Evolutionary conservation across 2,113 vertebrate species (phyloP), one percentile per base, ranked within the genome.

Genomic region (Noctilio leporinus): DNA sequence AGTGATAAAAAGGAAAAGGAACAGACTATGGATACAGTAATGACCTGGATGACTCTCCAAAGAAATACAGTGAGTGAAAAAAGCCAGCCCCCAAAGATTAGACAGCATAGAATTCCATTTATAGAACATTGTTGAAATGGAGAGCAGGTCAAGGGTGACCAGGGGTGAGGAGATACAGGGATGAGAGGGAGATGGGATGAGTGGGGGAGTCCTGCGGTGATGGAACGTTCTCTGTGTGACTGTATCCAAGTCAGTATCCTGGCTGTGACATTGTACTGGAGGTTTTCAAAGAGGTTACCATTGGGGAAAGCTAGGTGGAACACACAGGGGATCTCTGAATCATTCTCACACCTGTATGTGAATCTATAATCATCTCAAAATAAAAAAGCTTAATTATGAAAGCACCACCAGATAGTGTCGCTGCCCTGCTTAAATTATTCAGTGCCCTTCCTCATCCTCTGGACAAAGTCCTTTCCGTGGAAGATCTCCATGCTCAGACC

Each of bases 221-320:
- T 2, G 17, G 45, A 28, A 51, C 12, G 33, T 16, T 64, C 43
- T 49, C 55, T 30, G 35, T 30, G 43, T n/a, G 53, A 75, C 49
- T 2, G 55, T 10, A 38, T 8, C 45, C 3, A 8, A 0, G 7
- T 10, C 26, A 12, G 2, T 17, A 11, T 22, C 22, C 14, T 0
- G 65, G 43, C 30, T 10, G 3, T 10, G 10, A 24, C 51, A 15
- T 2, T 7, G 20, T 1, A 22, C 2, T 4, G 10, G 26, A 17
- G 24, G 30, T 65, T 38, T 47, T 40, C 20, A 62, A 77, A 4
- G 59, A 38, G 8, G 49, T n/a, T 14, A n/a, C 16, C 70, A 1
- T 3, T 9, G 1, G 26, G 43, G 47, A 45, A 20, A 40, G 26
- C 47, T 0, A 4, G 38, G 40, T 9, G 20, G 59, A 65, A 22